Conservation (phyloP, 2,113 vertebrate genomes). For the Calyptommatus sinebrachiatus region DNA sequence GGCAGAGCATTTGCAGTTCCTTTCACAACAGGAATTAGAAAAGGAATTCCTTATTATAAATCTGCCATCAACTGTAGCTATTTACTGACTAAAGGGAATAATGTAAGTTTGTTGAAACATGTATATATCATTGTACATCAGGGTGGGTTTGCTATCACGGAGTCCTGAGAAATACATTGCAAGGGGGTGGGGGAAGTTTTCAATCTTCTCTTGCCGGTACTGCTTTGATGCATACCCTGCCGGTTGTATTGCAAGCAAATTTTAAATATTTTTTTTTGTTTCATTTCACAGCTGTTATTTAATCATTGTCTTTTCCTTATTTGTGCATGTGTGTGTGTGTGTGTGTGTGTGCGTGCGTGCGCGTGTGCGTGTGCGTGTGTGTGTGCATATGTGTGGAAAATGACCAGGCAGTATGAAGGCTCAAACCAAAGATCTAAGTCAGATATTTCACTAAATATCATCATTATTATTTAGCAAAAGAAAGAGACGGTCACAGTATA, state of each 20-base stretch:
- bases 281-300: background rate
- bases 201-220: background rate
- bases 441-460: no score
- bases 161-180: background rate
- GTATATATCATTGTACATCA: background rate
- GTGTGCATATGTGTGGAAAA: no score
- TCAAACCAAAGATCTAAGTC: no score
- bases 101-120: background rate
- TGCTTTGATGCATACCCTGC: background rate
- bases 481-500: no score
- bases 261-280: background rate
- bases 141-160: background rate
- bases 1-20: background rate
- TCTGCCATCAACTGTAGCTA: background rate
- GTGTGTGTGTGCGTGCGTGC: no score
- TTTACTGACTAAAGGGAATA: background rate
- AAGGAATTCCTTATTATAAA: constrained; percentile 14
- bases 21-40: background rate
- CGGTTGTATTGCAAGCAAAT: background rate
- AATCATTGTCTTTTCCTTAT: no score
- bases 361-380: no score
- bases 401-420: no score
- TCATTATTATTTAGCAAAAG: no score
- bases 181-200: no score
- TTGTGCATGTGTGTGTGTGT: no score